Evolutionary conservation across 2,888 invertebrate species (phyloP).

Genomic region (Aporophyla lueneburgensis): DNA sequence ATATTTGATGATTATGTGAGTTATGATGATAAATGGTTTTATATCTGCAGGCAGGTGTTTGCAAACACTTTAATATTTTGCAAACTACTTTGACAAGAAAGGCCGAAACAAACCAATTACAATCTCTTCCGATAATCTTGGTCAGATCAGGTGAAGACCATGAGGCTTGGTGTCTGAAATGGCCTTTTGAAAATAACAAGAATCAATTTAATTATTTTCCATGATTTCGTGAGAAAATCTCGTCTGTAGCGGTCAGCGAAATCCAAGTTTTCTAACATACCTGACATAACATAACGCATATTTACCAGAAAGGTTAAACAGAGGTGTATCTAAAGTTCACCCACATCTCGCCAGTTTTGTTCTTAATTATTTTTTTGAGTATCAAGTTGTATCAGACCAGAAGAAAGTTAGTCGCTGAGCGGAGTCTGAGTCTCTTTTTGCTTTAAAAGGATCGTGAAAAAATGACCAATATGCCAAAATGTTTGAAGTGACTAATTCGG

Average conservation of each 20-base stretch:
- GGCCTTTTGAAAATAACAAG: too few species aligned
- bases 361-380: background rate
- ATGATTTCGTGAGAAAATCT: too few species aligned
- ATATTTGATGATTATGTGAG: background rate
- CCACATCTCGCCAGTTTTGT: background rate
- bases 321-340: too few species aligned
- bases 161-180: too few species aligned
- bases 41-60: too few species aligned
- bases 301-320: background rate
- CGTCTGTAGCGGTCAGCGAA: background rate
- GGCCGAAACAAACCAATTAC: too few species aligned
- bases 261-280: background rate
- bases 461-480: background rate
- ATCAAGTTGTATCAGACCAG: background rate
- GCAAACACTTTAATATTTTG: too few species aligned
- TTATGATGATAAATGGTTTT: background rate
- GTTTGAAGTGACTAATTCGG: constrained; percentile 7
- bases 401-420: background rate
- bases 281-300: background rate
- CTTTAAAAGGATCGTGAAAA: background rate
- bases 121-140: too few species aligned
- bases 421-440: background rate
- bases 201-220: too few species aligned
- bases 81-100: too few species aligned
- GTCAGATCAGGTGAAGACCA: too few species aligned